Conservation (phyloP, 2,888 invertebrate species). For the Brachylomia viminalis region DNA sequence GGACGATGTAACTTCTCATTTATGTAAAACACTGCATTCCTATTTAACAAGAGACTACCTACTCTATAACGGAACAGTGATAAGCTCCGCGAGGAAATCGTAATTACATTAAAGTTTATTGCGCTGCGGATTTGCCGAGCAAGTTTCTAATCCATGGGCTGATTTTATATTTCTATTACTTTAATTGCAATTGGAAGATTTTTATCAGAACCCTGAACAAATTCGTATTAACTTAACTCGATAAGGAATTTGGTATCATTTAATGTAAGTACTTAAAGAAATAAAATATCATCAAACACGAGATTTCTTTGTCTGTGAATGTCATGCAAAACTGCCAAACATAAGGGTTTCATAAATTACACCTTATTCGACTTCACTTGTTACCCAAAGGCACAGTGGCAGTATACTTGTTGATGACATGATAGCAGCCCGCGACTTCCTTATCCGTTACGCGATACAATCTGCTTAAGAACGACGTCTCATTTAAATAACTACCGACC, state of each 20-base stretch:
- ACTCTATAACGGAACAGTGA: conserved; percentile 70
- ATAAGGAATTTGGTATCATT: background rate
- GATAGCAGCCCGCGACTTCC: conserved; percentile 83
- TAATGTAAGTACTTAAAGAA: background rate
- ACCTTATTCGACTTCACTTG: conserved; percentile 42
- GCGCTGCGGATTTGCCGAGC: conserved; percentile 43
- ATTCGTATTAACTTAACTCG: background rate
- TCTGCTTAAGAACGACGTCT: conserved; percentile 81
- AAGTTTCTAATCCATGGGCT: conserved; percentile 48
- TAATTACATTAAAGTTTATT: conserved; percentile 68
- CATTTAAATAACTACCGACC: conserved; percentile 86
- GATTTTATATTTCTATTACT: conserved; percentile 39
- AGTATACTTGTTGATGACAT: conserved; percentile 78
- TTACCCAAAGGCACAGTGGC: conserved; percentile 69
- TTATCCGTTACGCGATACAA: conserved; percentile 86
- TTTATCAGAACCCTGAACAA: background rate
- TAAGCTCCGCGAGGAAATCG: conserved; percentile 67
- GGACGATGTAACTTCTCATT: conserved; percentile 69
- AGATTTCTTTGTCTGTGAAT: conserved; percentile 18
- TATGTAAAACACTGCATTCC: conserved; percentile 70
- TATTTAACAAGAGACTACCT: conserved; percentile 67
- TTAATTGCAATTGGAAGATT: conserved; percentile 19
- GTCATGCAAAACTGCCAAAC: background rate
- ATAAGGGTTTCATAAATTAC: conserved; percentile 16
- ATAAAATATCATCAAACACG: conserved; percentile 7